Evolutionary conservation across 2,888 invertebrate genomes (phyloP).

Genomic region (Amphipoea lucens): DNA sequence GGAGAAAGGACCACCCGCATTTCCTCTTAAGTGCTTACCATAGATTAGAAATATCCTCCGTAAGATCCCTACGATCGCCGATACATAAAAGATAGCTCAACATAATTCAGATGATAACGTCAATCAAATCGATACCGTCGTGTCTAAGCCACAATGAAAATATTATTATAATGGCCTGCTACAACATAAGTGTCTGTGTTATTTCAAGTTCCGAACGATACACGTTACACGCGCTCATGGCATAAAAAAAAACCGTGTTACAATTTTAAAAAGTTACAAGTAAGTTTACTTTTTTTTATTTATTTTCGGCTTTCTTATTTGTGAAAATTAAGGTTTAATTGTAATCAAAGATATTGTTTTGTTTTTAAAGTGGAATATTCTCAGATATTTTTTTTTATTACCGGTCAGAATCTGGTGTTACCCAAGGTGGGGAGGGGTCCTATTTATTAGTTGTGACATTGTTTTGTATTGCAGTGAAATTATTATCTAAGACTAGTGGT

Average conservation of each 20-base stretch:
- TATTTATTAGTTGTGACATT: neutral
- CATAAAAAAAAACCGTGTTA: constrained; percentile 44
- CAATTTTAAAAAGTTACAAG: constrained; percentile 15
- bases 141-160: constrained; percentile 37
- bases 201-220: constrained; percentile 34
- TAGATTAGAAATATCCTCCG: constrained; percentile 6
- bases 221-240: constrained; percentile 43
- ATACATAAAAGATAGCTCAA: constrained; percentile 26
- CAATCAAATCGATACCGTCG: constrained; percentile 61
- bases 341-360: neutral
- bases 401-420: neutral
- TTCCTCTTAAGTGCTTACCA: too few species aligned
- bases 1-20: too few species aligned
- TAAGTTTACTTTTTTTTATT: constrained; percentile 30
- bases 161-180: constrained; percentile 54
- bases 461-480: neutral
- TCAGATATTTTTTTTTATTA: neutral
- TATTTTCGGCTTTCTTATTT: neutral
- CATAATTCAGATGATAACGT: constrained; percentile 58
- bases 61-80: constrained; percentile 29
- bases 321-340: neutral
- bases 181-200: constrained; percentile 41
- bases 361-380: neutral
- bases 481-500: neutral
- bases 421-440: neutral